These are phyloP conservation scores for Xyrauchen texanus DNA, from an alignment of 2,113 vertebrate genomes.

Conservation along the genomic window DNA sequence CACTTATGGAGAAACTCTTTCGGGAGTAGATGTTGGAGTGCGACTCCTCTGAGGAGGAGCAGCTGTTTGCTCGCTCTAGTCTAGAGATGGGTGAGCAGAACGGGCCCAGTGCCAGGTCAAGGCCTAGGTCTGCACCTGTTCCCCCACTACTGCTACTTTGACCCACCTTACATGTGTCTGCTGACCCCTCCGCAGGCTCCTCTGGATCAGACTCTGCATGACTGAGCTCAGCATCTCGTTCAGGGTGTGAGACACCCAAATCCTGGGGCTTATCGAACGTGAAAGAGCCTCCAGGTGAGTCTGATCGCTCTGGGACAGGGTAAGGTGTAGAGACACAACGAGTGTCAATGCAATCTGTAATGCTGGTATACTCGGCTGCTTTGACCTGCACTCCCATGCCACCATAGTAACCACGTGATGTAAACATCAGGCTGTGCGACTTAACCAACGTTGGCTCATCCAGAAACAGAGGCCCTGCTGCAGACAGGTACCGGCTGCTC, in stretches of 20 bases:
- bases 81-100: slow-evolving; percentile 80
- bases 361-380: slow-evolving; percentile 97
- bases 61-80: slow-evolving; percentile 93
- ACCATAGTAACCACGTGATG: slow-evolving; percentile 86
- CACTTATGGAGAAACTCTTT: slow-evolving; percentile 97
- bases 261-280: slow-evolving; percentile 87
- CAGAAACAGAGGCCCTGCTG: slow-evolving; percentile 79
- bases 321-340: slow-evolving; percentile 87
- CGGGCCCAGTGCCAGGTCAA: slow-evolving; percentile 63
- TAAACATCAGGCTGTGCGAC: slow-evolving; percentile 97
- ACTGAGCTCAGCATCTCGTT: slow-evolving; percentile 94
- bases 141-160: slow-evolving; percentile 61
- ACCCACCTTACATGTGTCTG: slow-evolving; percentile 64
- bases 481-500: slow-evolving; percentile 93
- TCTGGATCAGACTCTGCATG: slow-evolving; percentile 93
- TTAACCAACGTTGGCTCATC: slow-evolving; percentile 91
- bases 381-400: slow-evolving; percentile 89
- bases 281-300: slow-evolving; percentile 83
- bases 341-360: slow-evolving; percentile 97
- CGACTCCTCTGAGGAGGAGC: slow-evolving; percentile 92
- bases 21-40: slow-evolving; percentile 82
- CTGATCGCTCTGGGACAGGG: slow-evolving; percentile 82
- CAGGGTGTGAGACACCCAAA: slow-evolving; percentile 84
- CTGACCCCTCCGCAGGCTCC: slow-evolving; percentile 78
- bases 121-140: slow-evolving; percentile 69